A percentile compares a stretch with the other conserved stretches of the same genome.
Conservation (phyloP, 2,888 invertebrate genomes). For the Carpatolechia fugitivella region DNA sequence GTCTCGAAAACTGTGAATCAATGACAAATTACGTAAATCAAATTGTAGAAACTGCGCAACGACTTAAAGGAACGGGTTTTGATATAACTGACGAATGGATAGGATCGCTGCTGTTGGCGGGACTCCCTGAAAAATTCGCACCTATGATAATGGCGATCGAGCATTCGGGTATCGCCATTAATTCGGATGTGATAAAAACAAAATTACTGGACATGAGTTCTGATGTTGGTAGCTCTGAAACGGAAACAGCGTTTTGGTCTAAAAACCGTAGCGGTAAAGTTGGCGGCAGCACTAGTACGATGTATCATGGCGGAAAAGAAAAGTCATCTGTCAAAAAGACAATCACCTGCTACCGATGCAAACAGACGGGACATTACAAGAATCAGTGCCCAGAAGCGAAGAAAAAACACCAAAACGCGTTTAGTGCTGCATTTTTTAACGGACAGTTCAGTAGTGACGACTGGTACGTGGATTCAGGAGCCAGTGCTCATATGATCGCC, state of each 20-base stretch:
- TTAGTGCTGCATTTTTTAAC: background rate
- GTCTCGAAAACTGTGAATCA: constrained; percentile 18
- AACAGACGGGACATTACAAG: too few relatives aligned
- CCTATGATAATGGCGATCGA: constrained; percentile 12
- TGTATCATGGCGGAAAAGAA: too few relatives aligned
- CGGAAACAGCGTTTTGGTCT: background rate
- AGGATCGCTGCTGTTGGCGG: background rate
- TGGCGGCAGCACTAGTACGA: background rate
- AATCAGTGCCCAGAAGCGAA: too few relatives aligned
- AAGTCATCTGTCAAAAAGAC: too few relatives aligned
- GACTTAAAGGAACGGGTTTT: constrained; percentile 17
- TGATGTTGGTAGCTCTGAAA: background rate
- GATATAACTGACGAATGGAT: constrained; percentile 9
- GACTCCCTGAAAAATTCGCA: background rate
- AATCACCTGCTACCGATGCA: too few relatives aligned
- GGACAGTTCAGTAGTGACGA: background rate
- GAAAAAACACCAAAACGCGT: too few relatives aligned
- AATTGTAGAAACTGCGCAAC: constrained; percentile 17
- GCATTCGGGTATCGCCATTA: constrained; percentile 9
- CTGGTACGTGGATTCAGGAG: constrained; percentile 41
- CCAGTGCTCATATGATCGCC: constrained; percentile 30
- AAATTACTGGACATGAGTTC: background rate
- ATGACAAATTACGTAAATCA: constrained; percentile 19
- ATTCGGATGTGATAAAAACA: constrained; percentile 6
- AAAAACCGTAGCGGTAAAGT: too few relatives aligned